Conservation (phyloP, 2,113 vertebrate species). For the Elanus axillaris region DNA sequence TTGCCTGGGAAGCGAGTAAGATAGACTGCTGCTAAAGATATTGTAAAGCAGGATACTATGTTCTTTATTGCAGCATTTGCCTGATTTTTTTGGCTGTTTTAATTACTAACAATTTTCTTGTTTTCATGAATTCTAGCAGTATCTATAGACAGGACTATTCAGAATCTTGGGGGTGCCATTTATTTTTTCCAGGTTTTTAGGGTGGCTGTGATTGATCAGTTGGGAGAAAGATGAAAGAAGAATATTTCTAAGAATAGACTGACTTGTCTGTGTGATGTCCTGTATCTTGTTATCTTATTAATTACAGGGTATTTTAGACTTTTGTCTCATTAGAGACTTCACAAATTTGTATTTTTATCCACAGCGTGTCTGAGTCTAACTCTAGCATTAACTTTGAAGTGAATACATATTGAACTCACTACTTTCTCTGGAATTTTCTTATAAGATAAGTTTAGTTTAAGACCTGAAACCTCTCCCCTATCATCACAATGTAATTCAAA, state of each 20-base stretch:
- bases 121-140: neutral
- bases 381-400: neutral
- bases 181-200: neutral
- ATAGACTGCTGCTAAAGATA: neutral
- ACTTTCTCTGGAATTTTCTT: neutral
- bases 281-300: neutral
- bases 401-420: neutral
- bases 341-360: neutral
- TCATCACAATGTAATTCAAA: neutral
- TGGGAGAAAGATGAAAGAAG: neutral
- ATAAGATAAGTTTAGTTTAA: neutral
- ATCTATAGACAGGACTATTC: neutral
- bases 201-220: neutral
- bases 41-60: neutral
- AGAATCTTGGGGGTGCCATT: rapidly evolving
- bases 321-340: neutral
- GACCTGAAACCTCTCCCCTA: neutral
- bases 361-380: neutral
- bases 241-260: neutral
- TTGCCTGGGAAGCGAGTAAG: neutral
- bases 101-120: neutral
- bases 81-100: neutral
- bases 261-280: neutral
- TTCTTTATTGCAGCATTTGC: neutral
- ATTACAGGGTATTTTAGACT: neutral